Base-by-base conservation (phyloP, 2,797 vertebrate genomes). In the Crocidura indochinensis region DNA sequence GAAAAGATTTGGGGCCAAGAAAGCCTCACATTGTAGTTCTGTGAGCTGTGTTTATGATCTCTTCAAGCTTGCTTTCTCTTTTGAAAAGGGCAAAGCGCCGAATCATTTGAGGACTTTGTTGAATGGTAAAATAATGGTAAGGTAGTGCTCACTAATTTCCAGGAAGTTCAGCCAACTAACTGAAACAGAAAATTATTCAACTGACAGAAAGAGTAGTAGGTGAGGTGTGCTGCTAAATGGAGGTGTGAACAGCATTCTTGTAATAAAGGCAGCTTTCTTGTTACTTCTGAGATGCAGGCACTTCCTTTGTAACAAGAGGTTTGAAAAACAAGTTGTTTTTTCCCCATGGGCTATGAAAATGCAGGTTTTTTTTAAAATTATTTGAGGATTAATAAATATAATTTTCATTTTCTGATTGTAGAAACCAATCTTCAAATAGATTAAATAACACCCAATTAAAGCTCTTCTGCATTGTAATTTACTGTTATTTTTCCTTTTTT, bases 301-400 rank as follows among this genome's bases (percentile, higher is more conserved):
- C n/a, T 64, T 38, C 5, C 74, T 8, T 80, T 84, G 87, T 64
- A 19, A 82, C 2, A 8, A 47, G 69, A 6, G 24, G 14, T 68
- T 85, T 80, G 44, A 51, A 68, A 65, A 4, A 79, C n/a, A 51
- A 44, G 14, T 3, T 87, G 29, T 64, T 82, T 5, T n/a, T 77
- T 72, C n/a, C n/a, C 46, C 11, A 14, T 74, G n/a, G 51, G 47
- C 4, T 87, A 3, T 87, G 88, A 84, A 93, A 77, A 89, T 27
- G 60, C 24, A 87, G 68, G 22, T n/a, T n/a, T n/a, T 8, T 49
- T 56, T 56, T 56, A 56, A 19, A 56, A 56, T 56, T 56, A 5
- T n/a, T 69, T 60, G 81, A 89, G 53, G 68, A 76, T 75, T 84
- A 91, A 88, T 56, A 87, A 49, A 27, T 72, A 62, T 26, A 20